phyloP scores from a whole-genome alignment of 1,140 invertebrate species.

The Coboldia fuscipes region DNA sequence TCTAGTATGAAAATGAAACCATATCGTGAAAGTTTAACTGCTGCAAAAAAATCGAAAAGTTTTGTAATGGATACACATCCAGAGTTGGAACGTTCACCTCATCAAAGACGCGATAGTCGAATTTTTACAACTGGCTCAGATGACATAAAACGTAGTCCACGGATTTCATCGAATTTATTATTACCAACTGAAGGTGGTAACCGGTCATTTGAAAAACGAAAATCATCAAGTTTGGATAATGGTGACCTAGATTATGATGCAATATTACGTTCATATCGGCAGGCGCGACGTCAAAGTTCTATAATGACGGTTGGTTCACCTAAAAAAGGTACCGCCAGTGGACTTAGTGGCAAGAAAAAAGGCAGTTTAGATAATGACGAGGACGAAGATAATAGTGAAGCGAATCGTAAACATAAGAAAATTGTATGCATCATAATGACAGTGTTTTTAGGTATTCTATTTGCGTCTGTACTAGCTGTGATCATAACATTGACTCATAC shows the following conservation, averaged over 20 bases:
- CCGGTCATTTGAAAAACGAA: constrained; percentile 16
- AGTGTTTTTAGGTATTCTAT: constrained; percentile 41
- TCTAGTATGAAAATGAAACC: constrained; percentile 16
- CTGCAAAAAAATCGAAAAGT: constrained; percentile 21
- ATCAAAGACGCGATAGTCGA: constrained; percentile 20
- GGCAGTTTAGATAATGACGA: constrained; percentile 15
- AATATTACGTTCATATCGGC: constrained; percentile 17
- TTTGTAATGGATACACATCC: constrained; percentile 15
- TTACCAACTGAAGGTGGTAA: constrained; percentile 1
- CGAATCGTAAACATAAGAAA: constrained; percentile 33
- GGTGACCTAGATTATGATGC: constrained; percentile 16
- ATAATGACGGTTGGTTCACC: constrained; percentile 8
- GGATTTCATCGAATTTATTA: constrained; percentile 8
- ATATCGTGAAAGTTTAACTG: constrained; percentile 17
- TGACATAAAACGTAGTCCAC: constrained; percentile 18
- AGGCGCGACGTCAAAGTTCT: constrained; percentile 15
- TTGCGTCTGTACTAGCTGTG: constrained; percentile 42
- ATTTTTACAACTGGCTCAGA: constrained; percentile 14
- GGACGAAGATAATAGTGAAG: constrained; percentile 19
- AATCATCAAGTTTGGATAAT: constrained; percentile 6
- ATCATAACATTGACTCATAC: constrained; percentile 47
- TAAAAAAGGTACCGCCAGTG: constrained; percentile 10
- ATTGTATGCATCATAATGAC: constrained; percentile 39
- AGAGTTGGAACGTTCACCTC: constrained; percentile 19
- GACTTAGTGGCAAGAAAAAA: constrained; percentile 10